phyloP scores from a whole-genome alignment of 2,888 invertebrate species.

The Crematogaster levior region DNA sequence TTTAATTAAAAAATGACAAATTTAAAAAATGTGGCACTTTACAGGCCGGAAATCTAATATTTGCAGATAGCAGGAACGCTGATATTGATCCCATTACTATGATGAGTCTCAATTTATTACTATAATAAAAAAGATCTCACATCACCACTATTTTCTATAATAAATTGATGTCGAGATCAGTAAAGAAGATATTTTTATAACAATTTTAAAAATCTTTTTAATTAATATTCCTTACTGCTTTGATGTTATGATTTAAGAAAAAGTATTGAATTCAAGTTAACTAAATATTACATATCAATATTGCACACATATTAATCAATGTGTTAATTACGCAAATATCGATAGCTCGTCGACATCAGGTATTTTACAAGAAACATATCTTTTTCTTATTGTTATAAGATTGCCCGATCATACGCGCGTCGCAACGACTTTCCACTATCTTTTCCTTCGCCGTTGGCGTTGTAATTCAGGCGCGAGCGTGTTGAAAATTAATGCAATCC shows the following conservation, averaged over 20 bases:
- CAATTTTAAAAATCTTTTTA: neutral
- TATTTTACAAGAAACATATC: neutral
- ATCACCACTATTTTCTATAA: too few relatives aligned
- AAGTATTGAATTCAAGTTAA: neutral
- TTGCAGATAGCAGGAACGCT: too few relatives aligned
- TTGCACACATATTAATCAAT: neutral
- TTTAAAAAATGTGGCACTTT: too few relatives aligned
- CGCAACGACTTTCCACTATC: conserved; percentile 31
- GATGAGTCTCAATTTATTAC: too few relatives aligned
- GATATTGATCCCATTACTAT: too few relatives aligned
- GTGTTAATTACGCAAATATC: neutral
- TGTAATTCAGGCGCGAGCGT: conserved; percentile 63
- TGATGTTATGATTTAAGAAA: neutral
- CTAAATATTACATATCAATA: neutral
- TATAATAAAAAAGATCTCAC: too few relatives aligned
- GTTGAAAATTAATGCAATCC: conserved; percentile 66
- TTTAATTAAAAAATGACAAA: too few relatives aligned
- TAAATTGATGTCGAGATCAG: neutral
- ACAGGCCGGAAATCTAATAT: too few relatives aligned
- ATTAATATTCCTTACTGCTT: neutral
- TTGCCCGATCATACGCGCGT: neutral
- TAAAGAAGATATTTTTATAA: neutral
- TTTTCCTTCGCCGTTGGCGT: conserved; percentile 45
- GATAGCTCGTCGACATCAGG: neutral
- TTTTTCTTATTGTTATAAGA: neutral